A percentile compares a stretch with the other conserved stretches of the same genome.
phyloP scores from a whole-genome alignment of 2,797 vertebrate species.

The Mallotus villosus region DNA sequence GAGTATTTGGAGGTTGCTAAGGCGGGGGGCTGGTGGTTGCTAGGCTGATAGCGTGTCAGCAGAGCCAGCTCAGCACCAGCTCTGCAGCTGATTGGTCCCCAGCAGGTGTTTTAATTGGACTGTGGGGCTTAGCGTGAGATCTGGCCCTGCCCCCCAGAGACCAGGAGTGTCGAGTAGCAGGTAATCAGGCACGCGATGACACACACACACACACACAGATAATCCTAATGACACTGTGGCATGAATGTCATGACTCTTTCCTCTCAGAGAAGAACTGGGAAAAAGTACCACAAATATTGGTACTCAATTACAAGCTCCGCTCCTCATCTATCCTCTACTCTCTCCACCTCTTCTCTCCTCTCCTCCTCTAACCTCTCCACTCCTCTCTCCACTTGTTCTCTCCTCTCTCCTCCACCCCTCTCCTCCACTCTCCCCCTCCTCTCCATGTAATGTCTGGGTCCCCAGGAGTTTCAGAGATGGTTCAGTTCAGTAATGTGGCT shows the following conservation, averaged over 20 bases:
- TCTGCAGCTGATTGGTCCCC: slow-evolving; percentile 39
- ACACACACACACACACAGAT: slow-evolving; percentile 8
- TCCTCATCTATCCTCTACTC: too few relatives aligned
- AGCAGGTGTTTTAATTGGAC: slow-evolving; percentile 70
- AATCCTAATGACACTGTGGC: too few relatives aligned
- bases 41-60: too few relatives aligned
- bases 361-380: too few relatives aligned
- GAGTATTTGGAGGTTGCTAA: slow-evolving; percentile 54
- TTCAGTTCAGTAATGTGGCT: too few relatives aligned
- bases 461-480: not conserved
- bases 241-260: slow-evolving; percentile 50
- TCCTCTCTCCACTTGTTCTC: not conserved
- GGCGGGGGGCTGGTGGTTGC: slow-evolving; percentile 23
- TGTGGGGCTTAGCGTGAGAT: slow-evolving; percentile 71
- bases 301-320: too few relatives aligned
- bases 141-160: slow-evolving; percentile 57
- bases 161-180: not conserved
- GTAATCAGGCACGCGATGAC: not conserved
- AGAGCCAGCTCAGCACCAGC: slow-evolving; percentile 38
- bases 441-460: not conserved
- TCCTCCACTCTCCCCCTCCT: not conserved
- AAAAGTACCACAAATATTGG: too few relatives aligned
- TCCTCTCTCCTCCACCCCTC: too few relatives aligned
- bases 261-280: slow-evolving; percentile 23
- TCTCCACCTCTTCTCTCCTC: not conserved